Base-by-base conservation (phyloP, 2,888 invertebrate genomes). In the Amphipoea oculea region DNA sequence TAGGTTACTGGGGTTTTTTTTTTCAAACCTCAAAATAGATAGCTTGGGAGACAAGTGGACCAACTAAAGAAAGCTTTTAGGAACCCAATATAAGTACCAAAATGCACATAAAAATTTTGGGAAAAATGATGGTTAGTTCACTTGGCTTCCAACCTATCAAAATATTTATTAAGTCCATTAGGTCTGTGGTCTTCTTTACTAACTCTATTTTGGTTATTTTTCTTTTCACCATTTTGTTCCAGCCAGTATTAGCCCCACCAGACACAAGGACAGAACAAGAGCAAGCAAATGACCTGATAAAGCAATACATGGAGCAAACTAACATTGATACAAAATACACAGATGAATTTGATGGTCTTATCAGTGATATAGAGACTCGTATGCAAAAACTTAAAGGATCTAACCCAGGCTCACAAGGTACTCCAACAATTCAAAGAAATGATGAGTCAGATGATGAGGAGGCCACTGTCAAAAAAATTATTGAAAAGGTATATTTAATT, bases 221-320 rank as follows among this genome's bases (percentile, higher is more conserved):
- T 45, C 12, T 60, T 29, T 23, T 5, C 23, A 17, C 3, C 7
- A 23, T 23, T 91, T 93, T 83, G 81, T 71, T 81, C n/a, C 45
- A 97, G 97, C 90, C 96, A 79, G 83, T 95, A 62, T 84, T 97
- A 63, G 93, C 96, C 72, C 91, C 95, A 62, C 96, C 96, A 29
- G 98, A 98, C 89, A 96, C 96, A 67, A 97, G 98, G 92, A 97
- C 97, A 23, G 98, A 98, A 89, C 97, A 98, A 91, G 97, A 98
- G 89, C 98, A 98, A 94, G 97, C 97, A 42, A 97, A 98, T 90
- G 98, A 98, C 89, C 95, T 98, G n/a, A 92, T 98, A 79, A 97
- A 96, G 75, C 98, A 97, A 92, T 97, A 97, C 85, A 89, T 97
- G 78, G 97, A 96, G 45, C 97, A 97, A 91, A 92, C 95, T 29